Evolutionary conservation across 2,113 vertebrate genomes (phyloP).

Genomic region (Ranitomeya variabilis): DNA sequence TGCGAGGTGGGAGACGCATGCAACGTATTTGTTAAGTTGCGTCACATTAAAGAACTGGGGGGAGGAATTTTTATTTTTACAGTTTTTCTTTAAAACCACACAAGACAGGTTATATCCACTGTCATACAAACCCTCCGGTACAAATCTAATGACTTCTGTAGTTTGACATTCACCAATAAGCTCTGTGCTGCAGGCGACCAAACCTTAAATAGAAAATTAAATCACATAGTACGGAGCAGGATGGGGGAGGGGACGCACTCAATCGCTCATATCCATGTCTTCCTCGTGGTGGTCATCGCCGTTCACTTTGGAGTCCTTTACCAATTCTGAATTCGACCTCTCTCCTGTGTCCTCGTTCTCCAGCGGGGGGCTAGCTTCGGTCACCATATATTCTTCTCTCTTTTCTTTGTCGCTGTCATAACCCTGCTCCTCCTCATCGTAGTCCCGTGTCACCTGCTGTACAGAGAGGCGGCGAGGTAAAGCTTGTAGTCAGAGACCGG

Average conservation of each 20-base stretch:
- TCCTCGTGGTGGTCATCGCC: constrained; percentile 95
- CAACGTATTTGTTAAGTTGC: constrained; percentile 66
- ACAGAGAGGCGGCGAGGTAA: not conserved
- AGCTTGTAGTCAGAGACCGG: not conserved
- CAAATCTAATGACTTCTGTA: constrained; percentile 26
- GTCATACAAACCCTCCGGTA: constrained; percentile 60
- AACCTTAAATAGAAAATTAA: constrained; percentile 74
- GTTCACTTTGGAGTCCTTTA: constrained; percentile 88
- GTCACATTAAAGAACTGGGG: constrained; percentile 61
- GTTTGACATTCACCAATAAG: constrained; percentile 44
- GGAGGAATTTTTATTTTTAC: not conserved
- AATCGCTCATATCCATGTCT: constrained; percentile 99
- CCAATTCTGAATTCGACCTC: constrained; percentile 68
- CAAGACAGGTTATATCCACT: constrained; percentile 63
- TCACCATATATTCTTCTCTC: constrained; percentile 79
- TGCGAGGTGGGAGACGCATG: constrained; percentile 71
- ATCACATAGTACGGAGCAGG: constrained; percentile 69
- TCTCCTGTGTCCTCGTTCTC: constrained; percentile 72
- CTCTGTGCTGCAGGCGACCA: constrained; percentile 73
- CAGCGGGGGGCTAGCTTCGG: constrained; percentile 79
- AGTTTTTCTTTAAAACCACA: constrained; percentile 42
- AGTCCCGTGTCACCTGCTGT: constrained; percentile 96
- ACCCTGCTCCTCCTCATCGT: constrained; percentile 96
- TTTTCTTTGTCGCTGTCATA: constrained; percentile 94
- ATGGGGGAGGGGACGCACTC: constrained; percentile 62